phyloP scores from a whole-genome alignment of 2,797 vertebrate species.

The Tympanoctomys barrerae region DNA sequence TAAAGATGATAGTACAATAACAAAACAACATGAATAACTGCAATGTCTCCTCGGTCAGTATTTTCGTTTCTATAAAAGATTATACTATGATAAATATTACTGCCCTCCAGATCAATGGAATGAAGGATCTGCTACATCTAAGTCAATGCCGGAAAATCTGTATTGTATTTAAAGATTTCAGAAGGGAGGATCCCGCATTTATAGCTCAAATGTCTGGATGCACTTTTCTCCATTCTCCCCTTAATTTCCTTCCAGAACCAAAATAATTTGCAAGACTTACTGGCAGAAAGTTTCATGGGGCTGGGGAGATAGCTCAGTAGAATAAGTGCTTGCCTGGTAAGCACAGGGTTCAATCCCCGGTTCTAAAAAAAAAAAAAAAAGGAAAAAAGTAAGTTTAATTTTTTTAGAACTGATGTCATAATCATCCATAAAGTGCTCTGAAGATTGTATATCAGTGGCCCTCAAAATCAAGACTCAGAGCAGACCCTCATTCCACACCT shows the following conservation, averaged over 20 bases:
- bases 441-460: conserved; percentile 4
- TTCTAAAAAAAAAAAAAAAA: too few species aligned
- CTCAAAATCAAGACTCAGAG: conserved; percentile 56
- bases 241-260: conserved; percentile 62
- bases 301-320: too few species aligned
- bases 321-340: too few species aligned
- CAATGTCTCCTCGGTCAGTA: conserved; percentile 53
- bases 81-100: conserved; percentile 83
- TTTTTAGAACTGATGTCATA: conserved; percentile 64
- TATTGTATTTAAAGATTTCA: conserved; percentile 81
- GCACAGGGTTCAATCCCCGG: too few species aligned
- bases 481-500: neutral
- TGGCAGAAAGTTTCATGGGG: conserved; percentile 34
- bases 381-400: conserved; percentile 19
- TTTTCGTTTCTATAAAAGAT: conserved; percentile 81
- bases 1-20: conserved; percentile 70
- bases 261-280: conserved; percentile 58
- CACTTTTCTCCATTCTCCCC: conserved; percentile 58
- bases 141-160: conserved; percentile 81
- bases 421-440: conserved; percentile 55
- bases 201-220: conserved; percentile 74
- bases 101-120: conserved; percentile 79
- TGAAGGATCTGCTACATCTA: conserved; percentile 85
- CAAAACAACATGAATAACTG: conserved; percentile 71
- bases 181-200: conserved; percentile 81